Conservation (phyloP, 2,113 vertebrate species). For the Calcarius ornatus region DNA sequence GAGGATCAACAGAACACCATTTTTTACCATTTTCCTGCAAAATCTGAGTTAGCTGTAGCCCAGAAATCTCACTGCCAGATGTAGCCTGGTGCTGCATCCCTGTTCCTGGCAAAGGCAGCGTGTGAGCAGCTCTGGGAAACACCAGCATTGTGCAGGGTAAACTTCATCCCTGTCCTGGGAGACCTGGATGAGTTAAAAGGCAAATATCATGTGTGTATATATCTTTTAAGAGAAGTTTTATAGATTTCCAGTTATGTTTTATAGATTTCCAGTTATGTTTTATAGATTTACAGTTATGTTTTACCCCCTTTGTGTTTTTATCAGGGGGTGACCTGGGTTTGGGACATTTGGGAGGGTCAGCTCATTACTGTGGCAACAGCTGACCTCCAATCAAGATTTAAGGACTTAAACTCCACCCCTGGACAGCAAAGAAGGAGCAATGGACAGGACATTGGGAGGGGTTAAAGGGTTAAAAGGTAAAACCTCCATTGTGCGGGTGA, state of each 20-base stretch:
- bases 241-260: too few relatives aligned
- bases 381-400: not conserved
- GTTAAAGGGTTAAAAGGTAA: not conserved
- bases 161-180: not conserved
- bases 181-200: too few relatives aligned
- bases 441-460: not conserved
- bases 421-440: not conserved
- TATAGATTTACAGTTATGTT: too few relatives aligned
- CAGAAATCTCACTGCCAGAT: fast-evolving
- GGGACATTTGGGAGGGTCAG: not conserved
- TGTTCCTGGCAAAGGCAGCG: not conserved
- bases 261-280: too few relatives aligned
- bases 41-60: not conserved
- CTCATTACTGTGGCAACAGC: not conserved
- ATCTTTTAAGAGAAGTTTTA: not conserved
- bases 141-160: not conserved
- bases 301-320: not conserved
- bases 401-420: not conserved
- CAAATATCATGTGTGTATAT: not conserved
- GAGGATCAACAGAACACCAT: not conserved
- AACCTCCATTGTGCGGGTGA: not conserved
- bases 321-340: not conserved
- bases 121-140: fast-evolving
- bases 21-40: not conserved
- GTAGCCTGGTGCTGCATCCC: fast-evolving